Base-by-base conservation (phyloP, 2,113 vertebrate genomes). In the Otocyon megalotis region DNA sequence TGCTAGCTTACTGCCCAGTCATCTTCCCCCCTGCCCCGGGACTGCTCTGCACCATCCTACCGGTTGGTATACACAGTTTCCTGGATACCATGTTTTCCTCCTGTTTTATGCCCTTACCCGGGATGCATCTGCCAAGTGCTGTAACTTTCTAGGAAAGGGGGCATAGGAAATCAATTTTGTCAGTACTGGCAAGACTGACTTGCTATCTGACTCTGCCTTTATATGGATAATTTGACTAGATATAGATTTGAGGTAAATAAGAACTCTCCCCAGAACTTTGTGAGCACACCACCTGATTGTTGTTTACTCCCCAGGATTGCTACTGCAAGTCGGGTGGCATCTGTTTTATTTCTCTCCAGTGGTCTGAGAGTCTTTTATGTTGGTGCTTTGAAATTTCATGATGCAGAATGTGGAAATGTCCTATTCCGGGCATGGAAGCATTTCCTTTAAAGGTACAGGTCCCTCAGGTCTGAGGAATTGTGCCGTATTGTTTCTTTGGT, bases 321-420 rank as follows among this genome's bases (percentile, higher is more conserved):
- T 35, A 16, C 32, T 24, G 20, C 24, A 88, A 89, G 77, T 90
- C 20, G 28, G 37, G 89, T 20, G 37, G 50, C 24, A 7, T 43
- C 65, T 86, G 13, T 35, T 60, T 82, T 30, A 56, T 35, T 74
- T 56, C 79, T 65, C 86, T 83, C 93, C 24, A 43, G 65, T 43
- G 93, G 63, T 43, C 15, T 76, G 24, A 53, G 19, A 67, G 22
- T 81, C 30, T 76, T 93, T 93, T 30, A 80, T 58, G 37, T 32
- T 20, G 14, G 65, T 80, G 76, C 65, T 96, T 56, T 96, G 88
- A 91, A 77, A 92, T 67, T 82, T 86, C 94, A 63, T 4, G 63
- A 93, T 63, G 43, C 6, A 56, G n/a, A 83, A 26, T 65, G 35
- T 8, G 6, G n/a, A 88, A 43, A 35, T 19, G 88, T 65, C 93